These are phyloP conservation scores for Characodon lateralis DNA, from an alignment of 2,797 vertebrate genomes.

Conservation along the genomic window DNA sequence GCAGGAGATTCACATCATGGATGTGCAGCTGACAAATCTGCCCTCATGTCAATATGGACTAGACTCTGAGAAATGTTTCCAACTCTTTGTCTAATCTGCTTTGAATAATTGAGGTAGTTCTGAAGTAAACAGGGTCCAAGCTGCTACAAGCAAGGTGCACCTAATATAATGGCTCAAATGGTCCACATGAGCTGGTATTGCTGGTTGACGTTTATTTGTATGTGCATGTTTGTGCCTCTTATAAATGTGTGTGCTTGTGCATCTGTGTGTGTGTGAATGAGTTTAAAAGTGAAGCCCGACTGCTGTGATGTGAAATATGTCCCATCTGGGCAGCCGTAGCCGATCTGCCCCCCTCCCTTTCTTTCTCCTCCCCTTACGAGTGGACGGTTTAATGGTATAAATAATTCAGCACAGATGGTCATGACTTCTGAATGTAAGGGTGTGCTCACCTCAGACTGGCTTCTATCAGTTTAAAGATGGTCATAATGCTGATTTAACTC, in stretches of 20 bases:
- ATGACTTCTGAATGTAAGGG: not conserved
- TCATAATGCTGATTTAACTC: constrained; percentile 16
- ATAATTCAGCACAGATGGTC: not conserved
- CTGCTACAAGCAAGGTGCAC: not conserved
- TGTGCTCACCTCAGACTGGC: not conserved
- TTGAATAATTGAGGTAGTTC: too few species aligned
- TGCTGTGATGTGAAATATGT: not conserved
- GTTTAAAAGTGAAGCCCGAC: not conserved
- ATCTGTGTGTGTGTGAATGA: not conserved
- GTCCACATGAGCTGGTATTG: not conserved
- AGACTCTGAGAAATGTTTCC: too few species aligned
- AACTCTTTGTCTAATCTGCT: too few species aligned
- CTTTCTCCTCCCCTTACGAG: not conserved
- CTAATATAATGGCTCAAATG: not conserved
- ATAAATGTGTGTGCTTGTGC: too few species aligned
- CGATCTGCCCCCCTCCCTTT: not conserved
- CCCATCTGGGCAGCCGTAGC: not conserved
- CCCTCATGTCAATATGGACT: too few species aligned
- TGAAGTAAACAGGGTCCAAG: not conserved
- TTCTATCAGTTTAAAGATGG: not conserved
- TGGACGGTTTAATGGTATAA: not conserved
- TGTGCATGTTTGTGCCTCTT: not conserved
- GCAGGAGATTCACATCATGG: too few species aligned
- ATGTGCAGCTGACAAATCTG: too few species aligned
- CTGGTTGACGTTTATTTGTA: not conserved